Evolutionary conservation across 1,140 invertebrate genomes (phyloP).

Genomic region (Caenorhabditis brenneri): DNA sequence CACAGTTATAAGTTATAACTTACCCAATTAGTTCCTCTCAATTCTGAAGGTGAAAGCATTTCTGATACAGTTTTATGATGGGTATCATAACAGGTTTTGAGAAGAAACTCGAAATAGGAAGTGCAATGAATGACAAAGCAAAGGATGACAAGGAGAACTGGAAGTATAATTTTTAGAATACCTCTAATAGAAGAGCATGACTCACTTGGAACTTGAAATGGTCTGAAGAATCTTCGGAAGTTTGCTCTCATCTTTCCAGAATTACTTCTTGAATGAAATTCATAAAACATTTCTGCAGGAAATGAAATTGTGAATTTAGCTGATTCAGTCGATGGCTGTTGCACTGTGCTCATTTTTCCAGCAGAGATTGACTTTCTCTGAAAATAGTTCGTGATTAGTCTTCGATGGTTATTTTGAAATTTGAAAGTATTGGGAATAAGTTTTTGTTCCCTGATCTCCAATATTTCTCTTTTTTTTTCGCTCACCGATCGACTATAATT

Average conservation of each 20-base stretch:
- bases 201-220: conserved; percentile 12
- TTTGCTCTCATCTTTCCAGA: neutral
- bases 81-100: neutral
- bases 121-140: neutral
- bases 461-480: too few species aligned
- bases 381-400: too few species aligned
- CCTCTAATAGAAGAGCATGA: neutral
- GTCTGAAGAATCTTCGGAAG: conserved; percentile 2
- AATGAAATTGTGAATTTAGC: conserved; percentile 29
- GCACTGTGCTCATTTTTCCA: conserved; percentile 1
- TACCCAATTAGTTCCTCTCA: neutral
- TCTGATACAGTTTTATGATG: neutral
- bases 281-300: neutral
- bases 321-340: neutral
- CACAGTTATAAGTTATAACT: neutral
- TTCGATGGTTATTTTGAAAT: too few species aligned
- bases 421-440: too few species aligned
- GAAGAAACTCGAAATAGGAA: conserved; percentile 20
- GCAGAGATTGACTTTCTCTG: conserved; percentile 19
- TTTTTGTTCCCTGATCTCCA: neutral
- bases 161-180: neutral
- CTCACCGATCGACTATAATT: conserved; percentile 28
- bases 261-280: neutral
- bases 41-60: neutral
- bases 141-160: neutral